Percentiles rank a stretch among this genome's conserved stretches.
Conservation (phyloP, 2,888 invertebrate species). For the Mesoligia furuncula region DNA sequence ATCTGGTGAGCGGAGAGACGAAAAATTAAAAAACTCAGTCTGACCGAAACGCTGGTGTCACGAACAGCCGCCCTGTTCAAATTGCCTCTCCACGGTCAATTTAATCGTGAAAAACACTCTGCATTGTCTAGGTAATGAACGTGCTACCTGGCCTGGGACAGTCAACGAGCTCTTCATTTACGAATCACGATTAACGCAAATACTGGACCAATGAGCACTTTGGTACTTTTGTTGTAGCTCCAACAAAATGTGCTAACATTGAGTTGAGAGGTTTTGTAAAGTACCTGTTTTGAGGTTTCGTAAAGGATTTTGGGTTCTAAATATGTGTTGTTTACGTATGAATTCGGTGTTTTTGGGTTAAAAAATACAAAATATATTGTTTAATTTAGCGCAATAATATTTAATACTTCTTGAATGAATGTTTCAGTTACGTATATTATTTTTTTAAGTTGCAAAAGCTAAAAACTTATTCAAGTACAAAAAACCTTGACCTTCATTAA, state of each 20-base stretch:
- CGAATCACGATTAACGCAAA: slow-evolving; percentile 68
- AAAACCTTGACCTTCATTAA: slow-evolving; percentile 3
- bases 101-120: slow-evolving; percentile 88
- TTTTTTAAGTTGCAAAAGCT: neutral
- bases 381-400: neutral
- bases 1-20: slow-evolving; percentile 71
- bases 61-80: slow-evolving; percentile 82
- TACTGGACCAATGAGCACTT: slow-evolving; percentile 54
- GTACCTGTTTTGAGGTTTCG: neutral
- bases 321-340: neutral
- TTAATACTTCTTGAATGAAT: neutral
- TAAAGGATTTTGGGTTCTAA: slow-evolving; percentile 4
- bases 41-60: slow-evolving; percentile 84
- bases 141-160: slow-evolving; percentile 70
- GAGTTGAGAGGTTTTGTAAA: neutral
- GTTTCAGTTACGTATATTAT: neutral
- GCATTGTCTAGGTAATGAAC: slow-evolving; percentile 88
- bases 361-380: neutral
- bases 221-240: slow-evolving; percentile 32
- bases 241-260: slow-evolving; percentile 17
- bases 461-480: neutral
- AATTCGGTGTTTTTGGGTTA: neutral
- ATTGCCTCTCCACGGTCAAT: slow-evolving; percentile 89
- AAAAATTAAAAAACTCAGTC: slow-evolving; percentile 86
- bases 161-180: slow-evolving; percentile 74